A percentile compares a stretch with the other conserved stretches of the same genome.
Evolutionary conservation across 2,888 invertebrate species (phyloP).

Genomic region (Hermaeophaga mercurialis): DNA sequence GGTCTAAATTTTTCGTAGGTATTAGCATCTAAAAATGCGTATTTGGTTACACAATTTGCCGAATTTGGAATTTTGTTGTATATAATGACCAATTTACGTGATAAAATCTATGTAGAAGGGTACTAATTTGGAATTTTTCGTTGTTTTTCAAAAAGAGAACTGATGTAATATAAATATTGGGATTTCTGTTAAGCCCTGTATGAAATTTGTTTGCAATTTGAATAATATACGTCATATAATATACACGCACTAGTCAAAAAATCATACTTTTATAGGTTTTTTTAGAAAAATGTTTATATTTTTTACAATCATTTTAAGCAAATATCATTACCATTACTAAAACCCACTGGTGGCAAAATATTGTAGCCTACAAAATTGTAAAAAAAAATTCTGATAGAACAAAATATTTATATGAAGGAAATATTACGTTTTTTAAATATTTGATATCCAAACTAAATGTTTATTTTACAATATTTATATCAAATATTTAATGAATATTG

Average conservation of each 20-base stretch:
- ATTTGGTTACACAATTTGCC: no score
- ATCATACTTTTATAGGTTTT: constrained; percentile 32
- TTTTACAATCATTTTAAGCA: constrained; percentile 29
- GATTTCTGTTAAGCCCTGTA: background rate
- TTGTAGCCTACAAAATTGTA: background rate
- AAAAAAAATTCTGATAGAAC: background rate
- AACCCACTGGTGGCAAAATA: background rate
- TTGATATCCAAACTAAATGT: no score
- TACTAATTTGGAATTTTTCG: no score
- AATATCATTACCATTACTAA: constrained; percentile 25
- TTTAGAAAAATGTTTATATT: constrained; percentile 31
- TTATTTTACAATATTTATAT: no score
- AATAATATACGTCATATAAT: constrained; percentile 18
- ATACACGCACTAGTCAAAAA: constrained; percentile 29
- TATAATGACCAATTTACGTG: background rate
- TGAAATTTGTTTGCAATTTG: constrained; percentile 3
- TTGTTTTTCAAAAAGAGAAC: constrained; percentile 8
- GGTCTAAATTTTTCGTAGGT: no score
- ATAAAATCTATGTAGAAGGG: background rate
- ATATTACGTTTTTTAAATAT: background rate
- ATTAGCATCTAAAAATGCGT: no score
- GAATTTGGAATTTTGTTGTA: background rate
- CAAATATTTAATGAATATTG: no score
- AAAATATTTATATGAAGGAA: constrained; percentile 3
- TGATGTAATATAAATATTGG: constrained; percentile 1